Evolutionary conservation across 2,888 invertebrate species (phyloP).

Genomic region (Hyposoter didymator): DNA sequence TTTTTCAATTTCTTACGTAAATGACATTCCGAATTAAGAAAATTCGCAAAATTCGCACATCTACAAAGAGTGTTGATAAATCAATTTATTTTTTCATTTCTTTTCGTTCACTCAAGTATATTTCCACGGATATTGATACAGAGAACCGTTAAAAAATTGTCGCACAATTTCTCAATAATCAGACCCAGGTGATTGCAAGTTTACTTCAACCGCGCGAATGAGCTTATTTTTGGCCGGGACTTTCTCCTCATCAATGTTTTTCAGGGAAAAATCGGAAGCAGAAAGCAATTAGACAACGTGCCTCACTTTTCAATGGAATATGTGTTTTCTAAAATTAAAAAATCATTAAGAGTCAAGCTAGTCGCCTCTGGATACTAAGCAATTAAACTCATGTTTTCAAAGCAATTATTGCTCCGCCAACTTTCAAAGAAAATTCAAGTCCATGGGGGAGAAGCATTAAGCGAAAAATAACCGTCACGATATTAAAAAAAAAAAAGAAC

Average conservation of each 20-base stretch:
- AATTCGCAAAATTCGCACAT: not conserved
- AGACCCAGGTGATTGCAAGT: not conserved
- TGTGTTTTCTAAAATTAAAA: not conserved
- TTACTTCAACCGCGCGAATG: not conserved
- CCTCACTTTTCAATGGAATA: not conserved
- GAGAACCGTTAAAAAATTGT: too few species aligned
- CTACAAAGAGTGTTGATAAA: not conserved
- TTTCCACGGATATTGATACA: too few species aligned
- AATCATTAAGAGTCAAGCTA: too few species aligned
- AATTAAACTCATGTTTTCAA: too few species aligned
- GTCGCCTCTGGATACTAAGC: too few species aligned
- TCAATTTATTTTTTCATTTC: not conserved
- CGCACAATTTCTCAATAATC: too few species aligned
- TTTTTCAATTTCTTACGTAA: not conserved
- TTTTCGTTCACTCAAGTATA: not conserved
- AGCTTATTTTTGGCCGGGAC: not conserved
- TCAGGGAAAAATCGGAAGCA: not conserved
- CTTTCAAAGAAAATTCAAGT: too few species aligned
- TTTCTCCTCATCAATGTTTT: not conserved
- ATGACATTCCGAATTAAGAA: not conserved
- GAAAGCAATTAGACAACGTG: not conserved
- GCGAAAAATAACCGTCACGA: too few species aligned
- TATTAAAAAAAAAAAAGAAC: too few species aligned
- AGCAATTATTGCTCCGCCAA: too few species aligned
- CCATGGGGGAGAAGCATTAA: too few species aligned